phyloP scores from a whole-genome alignment of 2,888 invertebrate species.

The Conops quadrifasciatus region DNA sequence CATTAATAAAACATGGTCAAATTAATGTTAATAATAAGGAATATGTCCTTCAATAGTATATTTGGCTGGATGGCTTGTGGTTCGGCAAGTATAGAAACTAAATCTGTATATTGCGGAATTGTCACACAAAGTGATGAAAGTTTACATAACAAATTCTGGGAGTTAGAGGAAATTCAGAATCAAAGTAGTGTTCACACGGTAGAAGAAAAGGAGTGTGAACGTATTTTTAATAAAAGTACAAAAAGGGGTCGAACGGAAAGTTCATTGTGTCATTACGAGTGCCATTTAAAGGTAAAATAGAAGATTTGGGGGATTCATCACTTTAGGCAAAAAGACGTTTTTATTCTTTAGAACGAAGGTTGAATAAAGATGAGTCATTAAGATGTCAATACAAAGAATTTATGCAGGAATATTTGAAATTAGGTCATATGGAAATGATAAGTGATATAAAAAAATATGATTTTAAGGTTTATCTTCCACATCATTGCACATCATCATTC shows the following conservation, averaged over 20 bases:
- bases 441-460: too few species aligned
- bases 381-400: background rate
- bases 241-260: background rate
- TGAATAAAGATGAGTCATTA: background rate
- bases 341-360: background rate
- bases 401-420: background rate
- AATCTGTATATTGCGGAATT: background rate
- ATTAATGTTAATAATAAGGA: background rate
- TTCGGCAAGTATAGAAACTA: background rate
- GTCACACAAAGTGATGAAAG: too few species aligned
- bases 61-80: background rate
- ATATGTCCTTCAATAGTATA: background rate
- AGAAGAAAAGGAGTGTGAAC: background rate
- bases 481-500: conserved; percentile 23
- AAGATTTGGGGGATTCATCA: background rate
- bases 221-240: background rate
- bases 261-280: conserved; percentile 2
- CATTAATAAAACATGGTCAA: background rate
- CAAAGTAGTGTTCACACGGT: background rate
- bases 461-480: too few species aligned
- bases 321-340: background rate
- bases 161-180: background rate
- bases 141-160: background rate
- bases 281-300: background rate
- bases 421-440: too few species aligned